Percentiles rank a stretch among this genome's conserved stretches.
Conservation (phyloP, 2,888 invertebrate genomes). For the Nemurella pictetii region DNA sequence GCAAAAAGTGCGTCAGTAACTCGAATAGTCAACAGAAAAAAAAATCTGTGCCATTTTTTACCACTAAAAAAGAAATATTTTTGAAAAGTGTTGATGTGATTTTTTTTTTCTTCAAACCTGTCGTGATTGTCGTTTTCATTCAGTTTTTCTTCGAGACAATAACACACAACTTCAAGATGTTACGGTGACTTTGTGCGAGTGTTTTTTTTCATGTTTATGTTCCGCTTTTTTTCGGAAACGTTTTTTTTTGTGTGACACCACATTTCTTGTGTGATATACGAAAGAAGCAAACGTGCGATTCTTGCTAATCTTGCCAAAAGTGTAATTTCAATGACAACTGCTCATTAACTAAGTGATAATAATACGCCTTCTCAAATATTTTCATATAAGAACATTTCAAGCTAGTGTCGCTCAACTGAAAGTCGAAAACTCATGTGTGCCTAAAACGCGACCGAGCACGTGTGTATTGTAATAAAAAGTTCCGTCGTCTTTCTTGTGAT, state of each 20-base stretch:
- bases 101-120: neutral
- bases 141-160: neutral
- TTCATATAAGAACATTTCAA: too few species aligned
- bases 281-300: neutral
- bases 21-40: conserved; percentile 1
- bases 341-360: neutral
- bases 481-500: conserved; percentile 16
- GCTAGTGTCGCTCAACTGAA: too few species aligned
- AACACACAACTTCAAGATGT: neutral
- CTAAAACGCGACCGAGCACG: neutral
- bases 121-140: neutral
- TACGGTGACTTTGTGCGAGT: neutral
- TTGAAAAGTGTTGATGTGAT: neutral
- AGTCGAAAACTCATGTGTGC: too few species aligned
- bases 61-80: neutral
- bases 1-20: neutral
- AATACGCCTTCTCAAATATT: neutral
- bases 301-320: neutral
- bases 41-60: conserved; percentile 12
- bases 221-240: neutral
- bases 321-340: neutral
- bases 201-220: neutral
- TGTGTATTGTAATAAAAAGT: conserved; percentile 10
- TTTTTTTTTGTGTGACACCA: neutral
- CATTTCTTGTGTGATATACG: neutral